Conservation (phyloP, 2,113 vertebrate species). For the Epinephelus moara region DNA sequence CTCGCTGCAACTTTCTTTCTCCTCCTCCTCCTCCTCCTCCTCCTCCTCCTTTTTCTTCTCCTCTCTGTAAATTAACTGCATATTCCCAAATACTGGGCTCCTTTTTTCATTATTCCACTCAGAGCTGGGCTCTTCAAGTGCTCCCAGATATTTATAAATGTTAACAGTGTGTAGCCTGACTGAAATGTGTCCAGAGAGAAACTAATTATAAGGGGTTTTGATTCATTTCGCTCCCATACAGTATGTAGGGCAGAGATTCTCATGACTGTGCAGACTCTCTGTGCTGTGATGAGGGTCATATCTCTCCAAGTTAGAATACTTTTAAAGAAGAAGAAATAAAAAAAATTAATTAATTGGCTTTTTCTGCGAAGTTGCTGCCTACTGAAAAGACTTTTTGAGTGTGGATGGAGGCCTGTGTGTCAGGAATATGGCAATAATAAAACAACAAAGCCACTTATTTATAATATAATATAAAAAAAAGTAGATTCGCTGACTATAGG, state of each 20-base stretch:
- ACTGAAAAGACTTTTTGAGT: neutral
- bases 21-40: neutral
- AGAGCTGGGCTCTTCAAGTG: neutral
- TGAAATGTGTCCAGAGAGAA: neutral
- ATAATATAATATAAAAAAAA: no score
- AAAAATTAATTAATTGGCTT: neutral
- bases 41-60: neutral
- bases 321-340: neutral
- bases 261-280: neutral
- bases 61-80: constrained; percentile 7
- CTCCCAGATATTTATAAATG: neutral
- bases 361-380: neutral
- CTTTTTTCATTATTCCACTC: neutral
- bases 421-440: neutral
- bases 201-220: neutral
- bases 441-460: neutral
- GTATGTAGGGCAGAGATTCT: neutral
- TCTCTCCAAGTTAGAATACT: neutral
- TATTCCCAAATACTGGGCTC: neutral
- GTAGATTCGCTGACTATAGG: no score
- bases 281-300: neutral
- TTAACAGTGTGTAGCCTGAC: constrained; percentile 1
- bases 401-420: neutral
- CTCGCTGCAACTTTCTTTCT: neutral
- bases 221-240: neutral